Evolutionary conservation across 2,888 invertebrate genomes (phyloP), one percentile per base, ranked within the genome.

Genomic region (Galerucella calmariensis): DNA sequence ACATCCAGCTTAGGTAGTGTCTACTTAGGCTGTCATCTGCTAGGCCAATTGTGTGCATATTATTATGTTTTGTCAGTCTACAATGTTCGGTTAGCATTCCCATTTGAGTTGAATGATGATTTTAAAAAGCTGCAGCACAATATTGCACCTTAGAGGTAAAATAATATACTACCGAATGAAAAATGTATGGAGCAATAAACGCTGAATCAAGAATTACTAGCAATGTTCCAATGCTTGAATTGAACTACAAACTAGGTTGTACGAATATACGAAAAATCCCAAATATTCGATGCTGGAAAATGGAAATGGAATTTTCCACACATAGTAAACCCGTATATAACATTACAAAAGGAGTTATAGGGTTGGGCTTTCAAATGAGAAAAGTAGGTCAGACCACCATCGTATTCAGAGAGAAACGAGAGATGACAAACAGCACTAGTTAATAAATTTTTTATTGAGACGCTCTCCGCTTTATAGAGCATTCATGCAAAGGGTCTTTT

Each of bases 381-480:
- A 24, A 71, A 71, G 65, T 71, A 56, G 71, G 71, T 71, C 71
- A 71, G 65, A 41, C 56, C 71, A 71, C 53, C 53, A 51, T 35
- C 71, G 71, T 44, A 65, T 65, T 71, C 71, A 65, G 56, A 44
- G 63, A 65, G 56, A 71, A 71, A 71, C 51, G 71, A 46, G 63
- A 65, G 65, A 71, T 71, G 71, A 71, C 71, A 71, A 71, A 71
- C 71, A 71, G 71, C 58, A 58, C 41, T 58, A 58, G 65, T 71
- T 65, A 71, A 71, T 71, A 71, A 71, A 71, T 71, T 71, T 71
- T 71, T 71, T 71, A 71, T 71, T 65, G 63, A 65, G 59, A 27
- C 56, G 71, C 41, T 67, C 41, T 65, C 56, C 63, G 58, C 56
- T 51, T 65, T 71, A 63, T 44, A 27, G 12, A 51, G 63, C 56